Percentiles rank a stretch among this genome's conserved stretches.
phyloP scores from a whole-genome alignment of 2,797 vertebrate species.

The Cossypha polioptera region DNA sequence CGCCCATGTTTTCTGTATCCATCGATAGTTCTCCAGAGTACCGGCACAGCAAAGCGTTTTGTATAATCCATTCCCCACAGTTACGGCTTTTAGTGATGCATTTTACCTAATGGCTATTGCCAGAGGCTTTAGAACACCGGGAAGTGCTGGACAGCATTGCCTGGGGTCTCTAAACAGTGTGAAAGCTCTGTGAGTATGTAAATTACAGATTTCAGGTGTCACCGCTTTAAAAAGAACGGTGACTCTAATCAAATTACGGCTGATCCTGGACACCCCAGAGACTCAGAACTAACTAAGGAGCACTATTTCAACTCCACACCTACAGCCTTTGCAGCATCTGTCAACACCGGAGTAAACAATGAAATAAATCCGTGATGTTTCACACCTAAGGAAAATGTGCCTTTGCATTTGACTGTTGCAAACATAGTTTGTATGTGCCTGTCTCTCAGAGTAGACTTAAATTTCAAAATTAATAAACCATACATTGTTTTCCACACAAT shows the following conservation, averaged over 20 bases:
- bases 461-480: neutral
- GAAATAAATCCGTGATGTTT: constrained; percentile 22
- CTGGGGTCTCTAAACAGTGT: constrained; percentile 1
- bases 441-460: neutral
- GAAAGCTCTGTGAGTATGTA: neutral
- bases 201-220: constrained; percentile 49
- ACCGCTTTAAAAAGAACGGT: neutral
- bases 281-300: neutral
- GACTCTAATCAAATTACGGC: constrained; percentile 32
- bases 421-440: neutral
- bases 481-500: neutral
- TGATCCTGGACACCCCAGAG: neutral
- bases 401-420: neutral
- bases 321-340: neutral
- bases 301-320: neutral
- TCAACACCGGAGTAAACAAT: neutral
- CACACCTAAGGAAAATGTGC: neutral
- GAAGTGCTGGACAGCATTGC: neutral
- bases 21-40: constrained; percentile 19
- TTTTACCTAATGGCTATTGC: constrained; percentile 60
- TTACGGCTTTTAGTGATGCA: constrained; percentile 45
- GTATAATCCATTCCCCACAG: constrained; percentile 65
- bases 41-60: neutral
- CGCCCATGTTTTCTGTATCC: neutral
- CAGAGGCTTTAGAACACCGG: constrained; percentile 47